Conservation (phyloP, 2,113 vertebrate species). For the Nesogale talazaci region DNA sequence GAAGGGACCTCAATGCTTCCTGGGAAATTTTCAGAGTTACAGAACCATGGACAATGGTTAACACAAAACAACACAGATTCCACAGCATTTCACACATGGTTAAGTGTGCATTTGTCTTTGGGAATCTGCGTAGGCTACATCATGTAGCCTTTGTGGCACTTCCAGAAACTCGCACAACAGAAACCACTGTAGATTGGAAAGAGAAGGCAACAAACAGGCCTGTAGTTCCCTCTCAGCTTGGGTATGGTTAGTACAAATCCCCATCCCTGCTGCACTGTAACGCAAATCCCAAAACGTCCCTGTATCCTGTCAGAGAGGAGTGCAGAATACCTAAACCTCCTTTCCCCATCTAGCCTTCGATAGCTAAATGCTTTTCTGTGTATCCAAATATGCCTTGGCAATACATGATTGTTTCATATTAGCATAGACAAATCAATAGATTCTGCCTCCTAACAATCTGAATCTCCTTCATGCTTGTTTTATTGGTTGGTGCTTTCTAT, state of each 20-base stretch:
- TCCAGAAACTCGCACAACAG: background rate
- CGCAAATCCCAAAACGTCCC: fast-evolving
- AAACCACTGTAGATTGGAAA: background rate
- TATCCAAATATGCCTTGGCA: background rate
- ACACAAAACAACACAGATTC: background rate
- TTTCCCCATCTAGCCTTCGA: background rate
- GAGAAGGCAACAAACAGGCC: background rate
- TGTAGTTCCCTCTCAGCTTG: too few species aligned
- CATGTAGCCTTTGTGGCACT: background rate
- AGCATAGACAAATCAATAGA: conserved; percentile 11
- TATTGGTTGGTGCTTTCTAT: background rate
- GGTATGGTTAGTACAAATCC: background rate
- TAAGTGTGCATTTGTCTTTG: background rate
- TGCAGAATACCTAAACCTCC: fast-evolving
- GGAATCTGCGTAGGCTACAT: background rate
- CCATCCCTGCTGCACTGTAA: fast-evolving
- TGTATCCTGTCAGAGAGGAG: fast-evolving
- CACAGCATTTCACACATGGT: background rate
- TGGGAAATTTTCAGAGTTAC: background rate
- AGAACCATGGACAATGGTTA: background rate
- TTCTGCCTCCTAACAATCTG: conserved; percentile 4
- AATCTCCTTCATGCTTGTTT: background rate
- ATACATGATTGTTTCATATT: background rate
- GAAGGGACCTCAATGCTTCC: background rate
- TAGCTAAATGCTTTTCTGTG: background rate